A percentile compares a stretch with the other conserved stretches of the same genome.
Conservation (phyloP, 2,113 vertebrate species). For the Psittacula cyanocephala region DNA sequence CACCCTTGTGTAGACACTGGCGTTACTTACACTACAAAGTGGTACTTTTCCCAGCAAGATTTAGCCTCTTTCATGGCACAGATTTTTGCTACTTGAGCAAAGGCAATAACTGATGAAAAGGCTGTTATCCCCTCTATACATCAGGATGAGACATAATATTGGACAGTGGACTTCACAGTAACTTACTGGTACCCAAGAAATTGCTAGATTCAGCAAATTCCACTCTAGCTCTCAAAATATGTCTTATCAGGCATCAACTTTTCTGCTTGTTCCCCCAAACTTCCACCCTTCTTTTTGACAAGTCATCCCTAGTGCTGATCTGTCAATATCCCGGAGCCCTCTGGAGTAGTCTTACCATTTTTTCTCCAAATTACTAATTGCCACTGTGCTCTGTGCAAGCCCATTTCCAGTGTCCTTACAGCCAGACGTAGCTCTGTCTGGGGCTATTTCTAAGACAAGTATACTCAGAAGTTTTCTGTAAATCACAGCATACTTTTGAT, state of each 20-base stretch:
- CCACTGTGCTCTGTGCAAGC: background rate
- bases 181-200: background rate
- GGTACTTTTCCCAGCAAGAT: background rate
- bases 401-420: background rate
- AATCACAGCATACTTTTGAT: background rate
- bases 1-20: accelerated
- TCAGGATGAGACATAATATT: background rate
- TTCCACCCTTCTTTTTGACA: background rate
- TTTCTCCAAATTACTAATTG: background rate
- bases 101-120: background rate
- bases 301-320: background rate
- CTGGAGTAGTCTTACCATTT: background rate
- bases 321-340: background rate
- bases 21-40: background rate
- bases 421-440: background rate
- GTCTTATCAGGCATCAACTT: background rate
- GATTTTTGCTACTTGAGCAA: background rate
- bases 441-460: background rate
- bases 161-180: background rate
- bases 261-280: background rate
- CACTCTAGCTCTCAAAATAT: background rate
- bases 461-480: background rate
- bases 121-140: background rate
- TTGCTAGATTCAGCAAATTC: background rate
- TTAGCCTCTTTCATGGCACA: background rate